These are phyloP conservation scores for Heterodera filipjevi DNA, from an alignment of 2,888 invertebrate genomes.

Conservation along the genomic window DNA sequence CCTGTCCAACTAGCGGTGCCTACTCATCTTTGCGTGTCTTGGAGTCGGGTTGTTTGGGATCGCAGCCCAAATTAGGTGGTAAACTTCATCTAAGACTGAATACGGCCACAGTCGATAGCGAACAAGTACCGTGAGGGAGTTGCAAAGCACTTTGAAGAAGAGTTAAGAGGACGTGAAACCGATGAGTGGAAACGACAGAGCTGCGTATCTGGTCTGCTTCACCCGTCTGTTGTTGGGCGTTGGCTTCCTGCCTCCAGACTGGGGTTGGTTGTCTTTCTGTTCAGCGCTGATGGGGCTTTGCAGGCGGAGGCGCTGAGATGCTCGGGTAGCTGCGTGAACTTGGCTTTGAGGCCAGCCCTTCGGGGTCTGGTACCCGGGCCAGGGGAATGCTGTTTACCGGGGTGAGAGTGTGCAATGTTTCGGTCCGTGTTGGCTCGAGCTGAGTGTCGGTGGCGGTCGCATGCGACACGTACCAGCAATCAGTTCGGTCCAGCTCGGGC, in stretches of 20 bases:
- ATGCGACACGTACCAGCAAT: slow-evolving; percentile 20
- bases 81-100: too few relatives aligned
- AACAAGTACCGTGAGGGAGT: too few relatives aligned
- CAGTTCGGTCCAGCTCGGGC: background rate
- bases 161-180: too few relatives aligned
- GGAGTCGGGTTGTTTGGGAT: slow-evolving; percentile 34
- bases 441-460: slow-evolving; percentile 17
- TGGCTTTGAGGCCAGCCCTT: too few relatives aligned
- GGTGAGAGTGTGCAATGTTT: slow-evolving; percentile 14
- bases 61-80: background rate
- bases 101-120: too few relatives aligned
- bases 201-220: too few relatives aligned
- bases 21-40: slow-evolving; percentile 33
- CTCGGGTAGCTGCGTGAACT: too few relatives aligned
- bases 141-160: too few relatives aligned
- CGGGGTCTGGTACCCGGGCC: too few relatives aligned
- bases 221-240: too few relatives aligned
- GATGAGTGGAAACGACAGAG: too few relatives aligned
- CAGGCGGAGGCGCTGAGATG: too few relatives aligned
- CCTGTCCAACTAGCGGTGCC: slow-evolving; percentile 61
- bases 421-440: slow-evolving; percentile 29
- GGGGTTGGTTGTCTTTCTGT: background rate
- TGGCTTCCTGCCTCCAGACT: slow-evolving; percentile 21
- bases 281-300: slow-evolving; percentile 32
- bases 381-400: slow-evolving; percentile 24